phyloP scores from a whole-genome alignment of 2,113 vertebrate genomes.

The Tragelaphus strepsiceros region DNA sequence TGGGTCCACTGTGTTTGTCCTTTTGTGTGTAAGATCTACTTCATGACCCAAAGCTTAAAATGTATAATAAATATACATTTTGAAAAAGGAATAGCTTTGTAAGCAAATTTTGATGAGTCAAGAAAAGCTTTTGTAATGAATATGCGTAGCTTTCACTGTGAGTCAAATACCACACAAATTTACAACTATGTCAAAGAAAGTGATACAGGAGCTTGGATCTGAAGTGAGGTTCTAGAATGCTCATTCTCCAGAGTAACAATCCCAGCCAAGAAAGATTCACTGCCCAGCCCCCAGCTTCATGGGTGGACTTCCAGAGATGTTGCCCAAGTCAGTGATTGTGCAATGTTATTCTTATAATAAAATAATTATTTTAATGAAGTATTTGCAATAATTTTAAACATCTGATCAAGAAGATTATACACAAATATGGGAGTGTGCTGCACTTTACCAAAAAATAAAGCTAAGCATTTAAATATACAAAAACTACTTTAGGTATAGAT shows the following conservation, averaged over 20 bases:
- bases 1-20: neutral
- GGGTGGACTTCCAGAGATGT: neutral
- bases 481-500: slow-evolving; percentile 70
- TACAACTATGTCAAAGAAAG: slow-evolving; percentile 5
- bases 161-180: slow-evolving; percentile 11
- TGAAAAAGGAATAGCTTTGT: slow-evolving; percentile 9
- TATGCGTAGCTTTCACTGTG: neutral
- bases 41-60: neutral
- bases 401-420: slow-evolving; percentile 80
- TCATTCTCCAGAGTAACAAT: neutral
- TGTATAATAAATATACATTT: neutral
- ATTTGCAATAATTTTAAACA: slow-evolving; percentile 84
- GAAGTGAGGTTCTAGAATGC: neutral
- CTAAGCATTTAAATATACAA: slow-evolving; percentile 84
- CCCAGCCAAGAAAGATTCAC: neutral
- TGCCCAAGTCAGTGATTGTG: slow-evolving; percentile 35
- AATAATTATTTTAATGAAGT: slow-evolving; percentile 85
- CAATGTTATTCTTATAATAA: slow-evolving; percentile 79
- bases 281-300: neutral
- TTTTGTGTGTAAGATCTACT: neutral
- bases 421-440: slow-evolving; percentile 79
- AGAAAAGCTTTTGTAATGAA: slow-evolving; percentile 29
- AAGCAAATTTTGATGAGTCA: slow-evolving; percentile 17
- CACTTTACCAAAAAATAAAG: slow-evolving; percentile 87
- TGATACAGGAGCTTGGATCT: neutral